Evolutionary conservation across 2,113 vertebrate genomes (phyloP), one percentile per base, ranked within the genome.

Genomic region (Hylia prasina): DNA sequence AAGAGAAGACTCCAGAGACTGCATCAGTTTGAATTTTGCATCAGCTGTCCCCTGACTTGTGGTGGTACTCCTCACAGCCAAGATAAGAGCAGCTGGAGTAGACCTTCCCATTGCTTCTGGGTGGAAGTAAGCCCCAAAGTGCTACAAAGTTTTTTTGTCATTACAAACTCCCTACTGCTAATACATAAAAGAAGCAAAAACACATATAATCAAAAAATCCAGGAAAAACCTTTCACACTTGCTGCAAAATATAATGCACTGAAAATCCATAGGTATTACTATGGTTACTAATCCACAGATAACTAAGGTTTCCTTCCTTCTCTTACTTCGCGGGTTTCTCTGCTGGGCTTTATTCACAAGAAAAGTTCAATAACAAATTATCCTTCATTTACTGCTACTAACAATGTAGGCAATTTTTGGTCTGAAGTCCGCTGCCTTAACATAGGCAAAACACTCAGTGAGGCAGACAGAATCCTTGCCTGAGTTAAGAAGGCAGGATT

Each of bases 351-450:
- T 93, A 70, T 80, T 83, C 87, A 92, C 13, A 4, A 54, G 77
- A 91, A 79, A 63, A 70, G 64, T 93, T 96, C 90, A 88, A 88
- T 92, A 93, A 63, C 60, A 94, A 92, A 93, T 95, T 96, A 91
- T 88, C 30, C 31, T 69, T 94, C 42, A 90, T 96, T 92, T 94
- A 61, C 76, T 78, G 51, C 72, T 77, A 21, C 72, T 95, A 93
- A 93, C 0, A 3, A 78, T 33, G 47, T 33, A 81, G 76, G 56
- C 42, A 93, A 75, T 92, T 90, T 88, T 87, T 93, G 60, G 48
- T 60, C 51, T 44, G 79, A 79, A 82, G 45, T 40, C 68, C 78
- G 44, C 56, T 87, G 44, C 44, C 40, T 90, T 68, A 80, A 81
- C 33, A 73, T 25, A 85, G 40, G 61, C 45, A 96, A 89, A 94